Base-by-base conservation (phyloP, 2,888 invertebrate genomes). In the Nephrocerus scutellatus region DNA sequence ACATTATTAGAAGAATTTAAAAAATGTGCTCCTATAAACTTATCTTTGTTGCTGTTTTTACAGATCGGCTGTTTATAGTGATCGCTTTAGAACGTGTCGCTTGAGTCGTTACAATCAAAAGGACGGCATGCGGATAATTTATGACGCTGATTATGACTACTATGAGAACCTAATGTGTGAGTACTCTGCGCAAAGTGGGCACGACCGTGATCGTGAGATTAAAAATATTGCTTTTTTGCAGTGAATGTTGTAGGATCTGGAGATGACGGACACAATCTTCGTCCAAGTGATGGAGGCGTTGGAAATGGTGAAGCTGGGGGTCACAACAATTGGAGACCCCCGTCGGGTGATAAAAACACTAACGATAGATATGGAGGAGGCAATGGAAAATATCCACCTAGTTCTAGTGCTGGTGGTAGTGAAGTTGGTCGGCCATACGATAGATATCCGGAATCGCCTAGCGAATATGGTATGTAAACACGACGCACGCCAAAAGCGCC, bases 131-230 rank as follows among this genome's bases (percentile, higher is more conserved):
- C 74, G 89, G 44, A 80, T 90, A 38, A 83, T 89, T 49, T 89
- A 89, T 62, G 90, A 91, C 64, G 86, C 87, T 3, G 89, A 89
- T 67, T 90, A 87, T 65, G 90, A 91, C 70, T 91, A 90, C 68
- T 91, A 90, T 60, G 90, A 91, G 70, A 89, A 89, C 70, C 74
- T 90, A 35, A 88, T 89, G 87, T 83, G 90, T 89, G 73, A 80
- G 87, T 79, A 49, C 32, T 46, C 23, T 36, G 16, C 34, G 39
- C 34, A 44, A 40, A 25, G 36, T 41, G 43, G 40, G 46, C 29
- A 42, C 46, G n/a, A n/a, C n/a, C n/a, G n/a, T 50, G 50, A 55
- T 55, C 34, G 31, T 41, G 38, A 46, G 34, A 30, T 35, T 31
- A 21, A 32, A 46, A 48, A 40, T 13, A 25, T 12, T 13, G 18